Conservation (phyloP, 2,113 vertebrate genomes). For the Dunckerocampus dactyliophorus region DNA sequence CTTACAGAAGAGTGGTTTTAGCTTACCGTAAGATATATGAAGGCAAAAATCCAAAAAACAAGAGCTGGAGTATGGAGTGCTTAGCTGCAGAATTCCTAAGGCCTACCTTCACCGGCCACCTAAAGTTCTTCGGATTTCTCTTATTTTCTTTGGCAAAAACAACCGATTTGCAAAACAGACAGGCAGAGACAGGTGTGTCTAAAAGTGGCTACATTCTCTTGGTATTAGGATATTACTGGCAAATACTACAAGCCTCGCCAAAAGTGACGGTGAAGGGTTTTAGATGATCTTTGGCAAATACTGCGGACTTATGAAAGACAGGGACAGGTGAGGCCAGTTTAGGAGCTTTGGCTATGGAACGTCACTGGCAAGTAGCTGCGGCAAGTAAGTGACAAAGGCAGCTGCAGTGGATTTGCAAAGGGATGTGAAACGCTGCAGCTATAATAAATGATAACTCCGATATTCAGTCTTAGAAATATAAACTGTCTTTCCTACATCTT, state of each 20-base stretch:
- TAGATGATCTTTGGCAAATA: conserved; percentile 55
- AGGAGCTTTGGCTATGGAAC: conserved; percentile 39
- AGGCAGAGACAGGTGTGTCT: conserved; percentile 45
- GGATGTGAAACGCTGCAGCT: conserved; percentile 21
- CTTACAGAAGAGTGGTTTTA: conserved; percentile 36
- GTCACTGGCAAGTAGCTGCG: conserved; percentile 49
- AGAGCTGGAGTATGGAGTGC: conserved; percentile 37
- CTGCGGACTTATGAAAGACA: conserved; percentile 46
- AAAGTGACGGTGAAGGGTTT: conserved; percentile 34
- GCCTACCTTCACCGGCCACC: conserved; percentile 13
- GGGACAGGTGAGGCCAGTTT: conserved; percentile 55
- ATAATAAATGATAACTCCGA: not conserved
- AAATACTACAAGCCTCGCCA: conserved; percentile 26
- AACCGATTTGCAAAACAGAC: conserved; percentile 19
- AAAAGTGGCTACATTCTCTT: conserved; percentile 36
- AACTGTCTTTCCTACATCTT: too few relatives aligned
- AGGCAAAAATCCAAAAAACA: conserved; percentile 13
- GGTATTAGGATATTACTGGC: conserved; percentile 45
- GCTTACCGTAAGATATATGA: conserved; percentile 33
- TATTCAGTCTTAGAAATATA: not conserved
- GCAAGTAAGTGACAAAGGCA: conserved; percentile 56
- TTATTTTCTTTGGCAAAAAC: conserved; percentile 51
- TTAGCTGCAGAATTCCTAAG: not conserved
- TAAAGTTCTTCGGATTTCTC: conserved; percentile 18
- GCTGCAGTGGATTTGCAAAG: conserved; percentile 37